Percentiles rank a stretch among this genome's conserved stretches.
Conservation (phyloP, 2,797 vertebrate genomes). For the Cossypha dichroa region DNA sequence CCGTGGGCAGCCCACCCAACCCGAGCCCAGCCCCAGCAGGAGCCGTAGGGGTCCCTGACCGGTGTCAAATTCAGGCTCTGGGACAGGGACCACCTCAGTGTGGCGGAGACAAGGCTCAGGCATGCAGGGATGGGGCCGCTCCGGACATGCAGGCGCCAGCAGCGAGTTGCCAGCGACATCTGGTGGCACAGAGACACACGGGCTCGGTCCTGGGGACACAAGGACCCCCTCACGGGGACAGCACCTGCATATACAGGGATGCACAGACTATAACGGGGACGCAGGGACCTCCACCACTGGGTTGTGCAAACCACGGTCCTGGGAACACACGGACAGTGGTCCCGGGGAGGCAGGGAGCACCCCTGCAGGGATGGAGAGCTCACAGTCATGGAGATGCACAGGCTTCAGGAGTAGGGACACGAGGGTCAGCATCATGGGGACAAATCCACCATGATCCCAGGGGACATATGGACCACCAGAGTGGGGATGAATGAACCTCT, state of each 20-base stretch:
- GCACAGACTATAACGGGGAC: not conserved
- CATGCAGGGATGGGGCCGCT: not conserved
- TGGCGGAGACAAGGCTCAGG: not conserved
- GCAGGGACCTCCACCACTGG: accelerated
- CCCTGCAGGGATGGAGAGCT: not conserved
- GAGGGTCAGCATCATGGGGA: not conserved
- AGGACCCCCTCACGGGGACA: not conserved
- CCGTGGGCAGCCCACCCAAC: not conserved
- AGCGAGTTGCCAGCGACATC: slow-evolving; percentile 54
- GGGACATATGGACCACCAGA: not conserved
- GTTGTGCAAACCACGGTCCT: accelerated
- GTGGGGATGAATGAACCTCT: not conserved
- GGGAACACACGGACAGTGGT: not conserved
- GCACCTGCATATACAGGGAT: not conserved
- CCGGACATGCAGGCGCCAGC: not conserved
- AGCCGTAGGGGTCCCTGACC: accelerated
- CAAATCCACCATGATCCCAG: accelerated
- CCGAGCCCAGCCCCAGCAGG: not conserved
- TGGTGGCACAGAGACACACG: slow-evolving; percentile 35
- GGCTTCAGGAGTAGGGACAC: not conserved
- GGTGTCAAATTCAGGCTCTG: not conserved
- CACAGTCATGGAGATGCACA: accelerated
- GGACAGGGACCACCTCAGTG: not conserved
- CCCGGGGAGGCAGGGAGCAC: not conserved
- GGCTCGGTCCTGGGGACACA: not conserved